Evolutionary conservation across 2,797 vertebrate species (phyloP), one percentile per base, ranked within the genome.

Genomic region (Sarcoramphus papa): DNA sequence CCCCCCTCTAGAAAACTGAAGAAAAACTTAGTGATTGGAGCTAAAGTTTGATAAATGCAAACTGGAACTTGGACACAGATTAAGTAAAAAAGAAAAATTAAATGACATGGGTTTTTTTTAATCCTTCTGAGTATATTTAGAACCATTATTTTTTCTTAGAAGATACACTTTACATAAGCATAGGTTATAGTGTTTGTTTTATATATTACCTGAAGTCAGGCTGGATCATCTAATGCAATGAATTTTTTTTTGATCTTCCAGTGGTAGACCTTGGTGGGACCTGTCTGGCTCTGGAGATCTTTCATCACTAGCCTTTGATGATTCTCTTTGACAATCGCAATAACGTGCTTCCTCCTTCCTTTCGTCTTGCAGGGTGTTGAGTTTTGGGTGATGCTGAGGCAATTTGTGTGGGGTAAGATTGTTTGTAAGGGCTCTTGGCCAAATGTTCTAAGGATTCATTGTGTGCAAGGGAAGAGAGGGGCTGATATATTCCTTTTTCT

Each of bases 321-420:
- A 12, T 68, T 78, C 16, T 43, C 40, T 62, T n/a, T 68, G 56
- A 50, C 1, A 1, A 17, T 19, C 1, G 0, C 68, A 70, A 2
- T 59, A 21, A 59, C 0, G 15, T 33, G 4, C 7, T 63, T 90
- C 74, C 51, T 72, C 45, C 60, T 23, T 70, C 15, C 11, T 51
- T 81, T 18, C 0, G 1, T 57, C 54, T 68, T 43, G 24, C 13
- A 30, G 14, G 17, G 6, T 4, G 21, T 57, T 59, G 59, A 27
- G 6, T 59, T 94, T 73, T 65, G n/a, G 59, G 40, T 4, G 25
- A 33, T 14, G 62, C 27, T 18, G 40, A 54, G n/a, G 48, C n/a
- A 19, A 4, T 57, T 53, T 3, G 2, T 5, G 18, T 7, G 24
- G 33, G 4, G 14, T n/a, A 6, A 59, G 21, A 41, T 37, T 45